These are phyloP conservation scores for Parauchenoglanis ngamensis DNA, from an alignment of 2,797 vertebrate species.

Conservation along the genomic window DNA sequence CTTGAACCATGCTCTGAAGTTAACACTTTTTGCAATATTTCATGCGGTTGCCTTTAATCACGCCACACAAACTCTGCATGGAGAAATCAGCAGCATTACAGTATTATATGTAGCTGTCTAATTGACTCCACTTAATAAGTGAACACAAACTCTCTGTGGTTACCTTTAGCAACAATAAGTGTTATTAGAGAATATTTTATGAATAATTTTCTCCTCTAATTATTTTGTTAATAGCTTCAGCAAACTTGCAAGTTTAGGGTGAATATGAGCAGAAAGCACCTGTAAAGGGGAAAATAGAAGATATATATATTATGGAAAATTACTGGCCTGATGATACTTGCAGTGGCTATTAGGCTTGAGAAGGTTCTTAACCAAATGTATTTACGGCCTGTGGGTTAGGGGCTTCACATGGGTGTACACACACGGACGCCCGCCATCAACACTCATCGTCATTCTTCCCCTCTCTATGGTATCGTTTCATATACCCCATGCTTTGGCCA, in stretches of 20 bases:
- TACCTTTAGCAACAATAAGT: not conserved
- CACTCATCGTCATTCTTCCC: constrained; percentile 49
- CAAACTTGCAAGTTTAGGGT: not conserved
- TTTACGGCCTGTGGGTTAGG: constrained; percentile 72
- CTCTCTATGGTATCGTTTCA: constrained; percentile 13
- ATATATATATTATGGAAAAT: constrained; percentile 81
- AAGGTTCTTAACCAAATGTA: constrained; percentile 70
- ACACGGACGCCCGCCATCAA: constrained; percentile 35
- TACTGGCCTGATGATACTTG: constrained; percentile 70
- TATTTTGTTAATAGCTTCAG: constrained; percentile 1
- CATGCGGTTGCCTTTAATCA: not conserved
- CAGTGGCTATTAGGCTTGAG: constrained; percentile 63
- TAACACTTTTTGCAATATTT: not conserved
- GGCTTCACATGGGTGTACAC: constrained; percentile 43
- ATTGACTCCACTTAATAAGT: constrained; percentile 14
- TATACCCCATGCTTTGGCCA: not conserved
- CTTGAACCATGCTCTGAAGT: not conserved
- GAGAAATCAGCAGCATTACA: constrained; percentile 8
- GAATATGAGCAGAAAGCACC: constrained; percentile 24
- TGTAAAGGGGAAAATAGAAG: constrained; percentile 27
- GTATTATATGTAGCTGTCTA: not conserved
- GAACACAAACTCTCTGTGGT: not conserved
- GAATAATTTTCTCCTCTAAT: not conserved
- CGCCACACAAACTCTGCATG: not conserved
- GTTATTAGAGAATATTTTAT: not conserved